Evolutionary conservation across 2,888 invertebrate genomes (phyloP).

Genomic region (Pterobdella sp.): DNA sequence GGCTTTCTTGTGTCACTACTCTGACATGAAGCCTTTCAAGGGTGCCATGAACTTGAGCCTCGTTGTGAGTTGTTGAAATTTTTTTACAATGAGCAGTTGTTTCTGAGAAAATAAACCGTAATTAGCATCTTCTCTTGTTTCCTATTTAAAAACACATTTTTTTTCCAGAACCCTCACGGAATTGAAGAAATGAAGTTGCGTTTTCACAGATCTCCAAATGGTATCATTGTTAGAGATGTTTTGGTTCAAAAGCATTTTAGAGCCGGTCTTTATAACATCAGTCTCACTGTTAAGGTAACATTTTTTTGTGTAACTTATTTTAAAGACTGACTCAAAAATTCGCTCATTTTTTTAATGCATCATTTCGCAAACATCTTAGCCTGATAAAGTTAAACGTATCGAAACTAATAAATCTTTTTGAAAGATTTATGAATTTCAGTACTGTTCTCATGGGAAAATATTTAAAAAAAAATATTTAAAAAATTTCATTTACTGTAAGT

Average conservation of each 20-base stretch:
- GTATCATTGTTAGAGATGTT: conserved; percentile 8
- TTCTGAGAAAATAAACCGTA: not conserved
- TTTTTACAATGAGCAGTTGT: no score
- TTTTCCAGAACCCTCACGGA: not conserved
- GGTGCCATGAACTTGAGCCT: not conserved
- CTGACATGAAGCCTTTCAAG: conserved; percentile 9
- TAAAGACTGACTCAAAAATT: no score
- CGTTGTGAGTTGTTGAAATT: not conserved
- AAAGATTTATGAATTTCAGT: no score
- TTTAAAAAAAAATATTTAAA: not conserved
- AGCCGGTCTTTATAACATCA: not conserved
- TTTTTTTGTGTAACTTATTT: not conserved
- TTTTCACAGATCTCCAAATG: not conserved
- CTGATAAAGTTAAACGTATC: no score
- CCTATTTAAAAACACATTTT: no score
- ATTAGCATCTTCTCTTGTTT: not conserved
- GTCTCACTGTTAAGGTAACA: not conserved
- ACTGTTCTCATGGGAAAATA: no score
- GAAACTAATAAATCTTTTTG: no score
- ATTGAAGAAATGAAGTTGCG: not conserved
- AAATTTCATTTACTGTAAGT: not conserved
- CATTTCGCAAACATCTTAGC: no score
- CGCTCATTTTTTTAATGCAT: no score
- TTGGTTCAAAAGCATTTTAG: not conserved
- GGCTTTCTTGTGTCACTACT: not conserved